These are phyloP conservation scores for Lithophane semibrunnea DNA, from an alignment of 2,888 invertebrate species.

Conservation along the genomic window DNA sequence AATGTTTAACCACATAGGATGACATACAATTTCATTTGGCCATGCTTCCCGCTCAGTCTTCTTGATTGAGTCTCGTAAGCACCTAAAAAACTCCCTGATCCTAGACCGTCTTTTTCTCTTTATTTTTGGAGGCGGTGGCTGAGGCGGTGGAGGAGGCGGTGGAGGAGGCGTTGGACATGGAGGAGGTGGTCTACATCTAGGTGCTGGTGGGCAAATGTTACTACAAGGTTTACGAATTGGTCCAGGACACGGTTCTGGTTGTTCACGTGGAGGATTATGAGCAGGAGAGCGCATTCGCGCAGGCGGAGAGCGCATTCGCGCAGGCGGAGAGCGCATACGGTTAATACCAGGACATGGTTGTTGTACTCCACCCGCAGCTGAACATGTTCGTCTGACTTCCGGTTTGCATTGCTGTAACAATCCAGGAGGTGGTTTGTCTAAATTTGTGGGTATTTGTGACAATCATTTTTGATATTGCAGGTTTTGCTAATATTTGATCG, in stretches of 20 bases:
- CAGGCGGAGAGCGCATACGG: neutral
- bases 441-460: slow-evolving; percentile 5
- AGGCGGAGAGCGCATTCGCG: slow-evolving; percentile 27
- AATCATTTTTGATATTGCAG: neutral
- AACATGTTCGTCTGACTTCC: slow-evolving; percentile 3
- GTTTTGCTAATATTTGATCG: slow-evolving; percentile 1
- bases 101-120: neutral
- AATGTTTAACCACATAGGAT: slow-evolving; percentile 25
- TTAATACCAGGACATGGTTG: slow-evolving; percentile 40
- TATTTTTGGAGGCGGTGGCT: slow-evolving; percentile 11
- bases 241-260: slow-evolving; percentile 3
- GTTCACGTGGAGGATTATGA: slow-evolving; percentile 4
- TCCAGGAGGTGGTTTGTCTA: slow-evolving; percentile 39
- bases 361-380: slow-evolving; percentile 14
- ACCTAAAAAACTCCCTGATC: neutral
- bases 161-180: too few species aligned
- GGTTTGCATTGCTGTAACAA: slow-evolving; percentile 46
- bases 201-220: slow-evolving; percentile 27
- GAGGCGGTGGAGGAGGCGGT: too few species aligned
- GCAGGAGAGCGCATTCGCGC: slow-evolving; percentile 36
- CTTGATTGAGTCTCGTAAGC: slow-evolving; percentile 8
- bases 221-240: slow-evolving; percentile 3
- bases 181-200: slow-evolving; percentile 5
- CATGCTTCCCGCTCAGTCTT: slow-evolving; percentile 38
- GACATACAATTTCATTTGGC: slow-evolving; percentile 33